phyloP scores from a whole-genome alignment of 2,797 vertebrate genomes.

The Botia almorhae region DNA sequence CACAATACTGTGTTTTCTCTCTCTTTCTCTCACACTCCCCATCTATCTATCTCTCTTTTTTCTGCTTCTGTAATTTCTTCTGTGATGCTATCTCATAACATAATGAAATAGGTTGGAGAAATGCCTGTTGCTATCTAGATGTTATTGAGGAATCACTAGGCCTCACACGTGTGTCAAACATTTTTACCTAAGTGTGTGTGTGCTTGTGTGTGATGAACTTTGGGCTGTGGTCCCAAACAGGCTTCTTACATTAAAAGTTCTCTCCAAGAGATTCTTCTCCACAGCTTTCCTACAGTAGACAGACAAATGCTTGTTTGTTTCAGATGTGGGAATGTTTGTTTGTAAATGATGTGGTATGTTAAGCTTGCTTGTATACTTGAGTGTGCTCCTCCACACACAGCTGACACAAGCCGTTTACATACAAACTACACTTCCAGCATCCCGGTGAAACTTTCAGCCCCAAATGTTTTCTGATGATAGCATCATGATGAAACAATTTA shows the following conservation, averaged over 20 bases:
- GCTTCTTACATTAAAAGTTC: constrained; percentile 28
- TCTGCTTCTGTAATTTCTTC: constrained; percentile 10
- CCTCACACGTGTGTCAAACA: constrained; percentile 12
- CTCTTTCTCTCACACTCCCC: not conserved
- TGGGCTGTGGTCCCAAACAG: constrained; percentile 45
- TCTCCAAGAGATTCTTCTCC: not conserved
- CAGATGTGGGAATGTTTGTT: constrained; percentile 45
- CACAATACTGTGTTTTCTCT: constrained; percentile 76
- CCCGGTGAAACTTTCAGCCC: constrained; percentile 32
- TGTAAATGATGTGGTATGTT: constrained; percentile 49
- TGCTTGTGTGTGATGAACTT: constrained; percentile 46
- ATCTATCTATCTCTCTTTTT: constrained; percentile 7
- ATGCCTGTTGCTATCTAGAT: constrained; percentile 44
- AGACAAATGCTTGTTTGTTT: constrained; percentile 45
- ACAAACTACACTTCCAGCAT: constrained; percentile 41
- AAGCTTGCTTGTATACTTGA: constrained; percentile 28
- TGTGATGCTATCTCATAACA: constrained; percentile 30
- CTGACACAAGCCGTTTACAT: constrained; percentile 50
- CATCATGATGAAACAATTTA: constrained; percentile 52
- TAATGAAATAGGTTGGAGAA: constrained; percentile 35
- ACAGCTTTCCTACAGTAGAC: constrained; percentile 32
- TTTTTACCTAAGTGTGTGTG: constrained; percentile 49
- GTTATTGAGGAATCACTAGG: constrained; percentile 17
- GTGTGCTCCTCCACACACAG: constrained; percentile 72
- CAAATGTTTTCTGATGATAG: constrained; percentile 30